These are phyloP conservation scores for Periophthalmus magnuspinnatus DNA, from an alignment of 2,797 vertebrate species.

Conservation along the genomic window DNA sequence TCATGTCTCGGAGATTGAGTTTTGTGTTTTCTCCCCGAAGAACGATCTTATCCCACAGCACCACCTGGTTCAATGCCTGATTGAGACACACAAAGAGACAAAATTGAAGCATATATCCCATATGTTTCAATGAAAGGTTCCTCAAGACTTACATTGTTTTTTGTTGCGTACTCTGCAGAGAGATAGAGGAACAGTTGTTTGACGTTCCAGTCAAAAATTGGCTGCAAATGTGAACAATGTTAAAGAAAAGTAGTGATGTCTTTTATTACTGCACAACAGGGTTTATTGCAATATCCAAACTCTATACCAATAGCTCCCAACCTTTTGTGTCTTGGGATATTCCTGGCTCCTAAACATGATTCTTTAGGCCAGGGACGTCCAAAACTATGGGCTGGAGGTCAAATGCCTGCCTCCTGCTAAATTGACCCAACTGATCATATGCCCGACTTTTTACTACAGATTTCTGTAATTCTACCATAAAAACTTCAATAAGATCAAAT, in stretches of 20 bases:
- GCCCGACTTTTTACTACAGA: too few relatives aligned
- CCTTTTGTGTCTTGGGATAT: too few relatives aligned
- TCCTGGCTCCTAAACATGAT: too few relatives aligned
- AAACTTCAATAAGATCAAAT: too few relatives aligned
- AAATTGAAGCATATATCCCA: not conserved
- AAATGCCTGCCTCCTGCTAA: too few relatives aligned
- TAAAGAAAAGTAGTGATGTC: conserved; percentile 66
- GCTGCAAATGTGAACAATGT: conserved; percentile 87
- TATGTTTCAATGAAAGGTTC: not conserved
- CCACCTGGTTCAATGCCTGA: conserved; percentile 95
- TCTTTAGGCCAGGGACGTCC: too few relatives aligned
- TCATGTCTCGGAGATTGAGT: conserved; percentile 89
- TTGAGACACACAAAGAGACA: not conserved
- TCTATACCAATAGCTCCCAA: too few relatives aligned
- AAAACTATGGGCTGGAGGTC: too few relatives aligned
- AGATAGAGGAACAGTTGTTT: conserved; percentile 97
- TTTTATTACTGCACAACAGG: not conserved
- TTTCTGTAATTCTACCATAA: too few relatives aligned
- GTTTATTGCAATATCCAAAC: not conserved
- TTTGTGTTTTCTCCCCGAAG: conserved; percentile 91
- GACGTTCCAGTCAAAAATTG: conserved; percentile 98
- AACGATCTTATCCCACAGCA: conserved; percentile 97
- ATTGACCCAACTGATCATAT: too few relatives aligned
- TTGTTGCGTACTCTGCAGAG: conserved; percentile 83
- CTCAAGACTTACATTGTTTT: conserved; percentile 62